Conservation (phyloP, 1,140 invertebrate genomes). For the Alviniconcha marisindica region DNA sequence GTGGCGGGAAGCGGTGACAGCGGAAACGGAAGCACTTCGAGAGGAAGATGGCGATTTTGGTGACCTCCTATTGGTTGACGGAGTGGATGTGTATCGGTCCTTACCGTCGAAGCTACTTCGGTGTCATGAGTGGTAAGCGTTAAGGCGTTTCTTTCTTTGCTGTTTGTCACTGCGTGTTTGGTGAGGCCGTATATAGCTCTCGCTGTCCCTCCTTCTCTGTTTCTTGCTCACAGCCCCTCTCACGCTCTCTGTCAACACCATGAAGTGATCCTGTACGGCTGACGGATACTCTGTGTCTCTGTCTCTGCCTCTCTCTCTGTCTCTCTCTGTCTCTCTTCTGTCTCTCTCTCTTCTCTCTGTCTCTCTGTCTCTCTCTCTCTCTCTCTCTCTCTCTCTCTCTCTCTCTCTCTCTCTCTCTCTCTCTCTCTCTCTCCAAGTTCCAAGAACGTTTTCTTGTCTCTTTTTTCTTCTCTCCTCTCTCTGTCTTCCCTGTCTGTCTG, state of each 20-base stretch:
- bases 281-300: neutral
- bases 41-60: neutral
- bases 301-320: neutral
- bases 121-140: neutral
- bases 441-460: too few species aligned
- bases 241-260: neutral
- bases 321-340: neutral
- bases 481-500: conserved; percentile 6
- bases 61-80: neutral
- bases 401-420: too few species aligned
- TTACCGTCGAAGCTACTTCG: neutral
- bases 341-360: too few species aligned
- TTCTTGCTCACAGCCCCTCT: neutral
- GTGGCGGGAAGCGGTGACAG: neutral
- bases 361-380: too few species aligned
- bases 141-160: neutral
- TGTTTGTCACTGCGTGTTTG: too few species aligned
- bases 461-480: too few species aligned
- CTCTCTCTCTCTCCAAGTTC: too few species aligned
- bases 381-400: too few species aligned
- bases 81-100: conserved; percentile 5
- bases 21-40: neutral
- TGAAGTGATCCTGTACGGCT: neutral
- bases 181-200: neutral
- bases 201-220: neutral